Base-by-base conservation (phyloP, 2,888 invertebrate species). In the Chymomyza fuscimana region DNA sequence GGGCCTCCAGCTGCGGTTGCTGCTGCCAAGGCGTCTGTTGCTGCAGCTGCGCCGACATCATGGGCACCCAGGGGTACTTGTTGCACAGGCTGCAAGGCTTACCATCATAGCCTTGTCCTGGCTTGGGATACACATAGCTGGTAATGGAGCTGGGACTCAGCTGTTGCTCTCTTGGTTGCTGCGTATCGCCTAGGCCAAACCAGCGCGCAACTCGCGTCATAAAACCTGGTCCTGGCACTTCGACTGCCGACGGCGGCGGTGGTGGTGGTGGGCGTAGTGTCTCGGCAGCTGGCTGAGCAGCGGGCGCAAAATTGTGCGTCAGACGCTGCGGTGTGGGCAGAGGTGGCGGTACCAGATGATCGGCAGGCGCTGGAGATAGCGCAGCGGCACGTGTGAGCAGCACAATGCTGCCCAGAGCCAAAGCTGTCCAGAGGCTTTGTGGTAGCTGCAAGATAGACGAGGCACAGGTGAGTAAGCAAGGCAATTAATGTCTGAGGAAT, bases 21-120 rank as follows among this genome's bases (percentile, higher is more conserved):
- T 68, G 71, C 64, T 73, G 73, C 36, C 51, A 5, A 10, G 63
- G 25, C 12, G 73, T 29, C 19, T 82, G 76, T 32, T 78, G 81
- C 50, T 76, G 80, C 58, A 77, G 80, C 32, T 70, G 72, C 50
- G 5, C n/a, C 10, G 89, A 89, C 77, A 92, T 81, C 91, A 96
- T 94, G 51, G 97, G 97, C 81, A 96, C 94, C 97, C 97, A 97
- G 71, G 97, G 96, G 85, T 94, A 94, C 89, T 94, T 93, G 90
- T 96, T 96, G 88, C 97, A 97, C 67, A 95, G 94, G 87, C 95
- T 95, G 87, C 97, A 97, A 75, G 94, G 93, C 75, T 93, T 93
- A 60, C 92, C 91, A 66, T 82, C 82, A 63, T 85, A 85, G 10
- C 74, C 72, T 15, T 87, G 81, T 9, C 25, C 46, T 0, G 89